Evolutionary conservation across 2,888 invertebrate species (phyloP).

Genomic region (Oxytorus armatus): DNA sequence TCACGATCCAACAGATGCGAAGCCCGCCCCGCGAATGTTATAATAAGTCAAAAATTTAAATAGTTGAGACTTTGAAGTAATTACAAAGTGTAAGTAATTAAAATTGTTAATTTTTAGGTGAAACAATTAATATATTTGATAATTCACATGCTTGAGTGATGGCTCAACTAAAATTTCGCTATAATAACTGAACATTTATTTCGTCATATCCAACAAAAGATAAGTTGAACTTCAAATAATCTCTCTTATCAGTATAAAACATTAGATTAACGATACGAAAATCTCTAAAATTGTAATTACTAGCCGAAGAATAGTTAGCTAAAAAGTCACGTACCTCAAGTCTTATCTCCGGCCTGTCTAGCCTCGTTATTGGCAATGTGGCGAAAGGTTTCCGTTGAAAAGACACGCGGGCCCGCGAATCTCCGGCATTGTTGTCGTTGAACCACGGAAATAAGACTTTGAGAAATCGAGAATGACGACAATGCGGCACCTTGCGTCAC

Average conservation of each 20-base stretch:
- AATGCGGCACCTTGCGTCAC: conserved; percentile 66
- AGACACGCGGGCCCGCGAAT: conserved; percentile 38
- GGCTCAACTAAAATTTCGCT: no score
- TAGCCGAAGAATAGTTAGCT: not conserved
- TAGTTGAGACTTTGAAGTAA: no score
- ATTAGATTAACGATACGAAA: not conserved
- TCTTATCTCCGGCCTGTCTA: conserved; percentile 15
- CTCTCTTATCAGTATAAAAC: not conserved
- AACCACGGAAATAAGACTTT: conserved; percentile 11
- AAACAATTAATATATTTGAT: no score
- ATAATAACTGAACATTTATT: not conserved
- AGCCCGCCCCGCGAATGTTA: no score
- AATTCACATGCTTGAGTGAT: no score
- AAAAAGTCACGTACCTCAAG: not conserved
- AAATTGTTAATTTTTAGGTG: no score
- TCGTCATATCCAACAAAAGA: not conserved
- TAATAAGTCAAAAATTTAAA: no score
- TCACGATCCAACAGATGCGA: no score
- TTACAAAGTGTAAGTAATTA: no score
- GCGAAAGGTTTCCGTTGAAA: conserved; percentile 4
- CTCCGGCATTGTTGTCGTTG: conserved; percentile 51
- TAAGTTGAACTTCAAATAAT: no score
- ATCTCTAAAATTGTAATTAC: not conserved
- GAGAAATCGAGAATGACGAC: conserved; percentile 58
- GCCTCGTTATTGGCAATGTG: conserved; percentile 39